Percentiles rank a stretch among this genome's conserved stretches.
Conservation (phyloP, 2,888 invertebrate species). For the Dermolepida albohirtum region DNA sequence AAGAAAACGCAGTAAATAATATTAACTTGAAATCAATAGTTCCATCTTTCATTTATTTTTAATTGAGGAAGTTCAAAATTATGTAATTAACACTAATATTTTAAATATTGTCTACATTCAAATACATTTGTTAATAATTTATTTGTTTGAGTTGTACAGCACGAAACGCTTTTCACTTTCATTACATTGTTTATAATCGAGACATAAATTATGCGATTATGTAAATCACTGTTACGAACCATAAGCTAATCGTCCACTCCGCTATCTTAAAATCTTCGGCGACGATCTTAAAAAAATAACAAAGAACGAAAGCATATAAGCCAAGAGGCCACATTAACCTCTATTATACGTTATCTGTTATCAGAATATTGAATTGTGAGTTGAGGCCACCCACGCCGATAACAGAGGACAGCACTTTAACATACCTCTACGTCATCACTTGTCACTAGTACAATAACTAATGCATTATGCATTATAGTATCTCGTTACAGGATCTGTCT, state of each 20-base stretch:
- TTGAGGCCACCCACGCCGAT: constrained; percentile 52
- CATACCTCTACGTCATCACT: constrained; percentile 61
- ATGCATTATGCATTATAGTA: constrained; percentile 60
- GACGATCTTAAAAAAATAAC: not conserved
- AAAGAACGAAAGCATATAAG: constrained; percentile 2
- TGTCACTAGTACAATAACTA: constrained; percentile 60
- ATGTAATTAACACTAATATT: too few species aligned
- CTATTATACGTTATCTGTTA: constrained; percentile 45
- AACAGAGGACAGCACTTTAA: constrained; percentile 51
- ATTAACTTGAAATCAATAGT: too few species aligned
- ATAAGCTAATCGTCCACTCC: constrained; percentile 10
- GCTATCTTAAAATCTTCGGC: constrained; percentile 3
- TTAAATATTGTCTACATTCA: too few species aligned
- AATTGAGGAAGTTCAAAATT: too few species aligned
- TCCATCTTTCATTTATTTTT: too few species aligned
- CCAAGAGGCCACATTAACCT: constrained; percentile 26
- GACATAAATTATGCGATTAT: constrained; percentile 29
- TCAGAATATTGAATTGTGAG: constrained; percentile 45
- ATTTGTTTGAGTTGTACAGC: too few species aligned
- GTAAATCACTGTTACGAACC: not conserved
- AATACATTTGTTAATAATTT: too few species aligned
- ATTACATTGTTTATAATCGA: constrained; percentile 1
- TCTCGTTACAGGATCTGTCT: constrained; percentile 57
- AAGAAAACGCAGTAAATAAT: too few species aligned
- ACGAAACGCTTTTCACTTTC: not conserved